phyloP scores from a whole-genome alignment of 2,888 invertebrate genomes.

The Parnassius mnemosyne region DNA sequence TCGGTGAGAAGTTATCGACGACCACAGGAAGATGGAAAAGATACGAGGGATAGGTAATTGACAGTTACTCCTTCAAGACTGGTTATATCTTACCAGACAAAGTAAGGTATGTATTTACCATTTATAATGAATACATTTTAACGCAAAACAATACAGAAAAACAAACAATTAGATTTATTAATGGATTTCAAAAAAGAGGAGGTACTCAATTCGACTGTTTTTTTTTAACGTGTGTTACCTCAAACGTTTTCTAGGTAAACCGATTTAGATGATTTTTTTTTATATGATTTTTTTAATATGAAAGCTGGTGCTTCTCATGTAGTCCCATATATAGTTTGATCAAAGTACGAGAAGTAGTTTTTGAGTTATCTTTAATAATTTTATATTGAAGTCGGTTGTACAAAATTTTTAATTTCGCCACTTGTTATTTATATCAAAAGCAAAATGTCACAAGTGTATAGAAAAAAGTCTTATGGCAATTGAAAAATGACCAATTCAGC shows the following conservation, averaged over 20 bases:
- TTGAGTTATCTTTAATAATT: too few species aligned
- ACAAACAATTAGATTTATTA: background rate
- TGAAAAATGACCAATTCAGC: slow-evolving; percentile 28
- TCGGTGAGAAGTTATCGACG: slow-evolving; percentile 7
- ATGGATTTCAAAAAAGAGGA: slow-evolving; percentile 7
- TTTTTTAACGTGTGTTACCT: too few species aligned
- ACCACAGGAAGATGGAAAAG: slow-evolving; percentile 9
- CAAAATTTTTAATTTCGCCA: too few species aligned
- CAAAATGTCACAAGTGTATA: slow-evolving; percentile 7
- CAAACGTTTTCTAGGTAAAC: too few species aligned
- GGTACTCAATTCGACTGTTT: too few species aligned
- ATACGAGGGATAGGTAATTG: slow-evolving; percentile 14
- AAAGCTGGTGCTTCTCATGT: too few species aligned
- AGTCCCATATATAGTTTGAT: too few species aligned
- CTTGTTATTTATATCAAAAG: slow-evolving; percentile 24
- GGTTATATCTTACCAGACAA: background rate
- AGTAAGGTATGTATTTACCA: background rate
- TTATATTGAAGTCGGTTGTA: too few species aligned
- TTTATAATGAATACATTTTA: background rate
- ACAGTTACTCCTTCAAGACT: slow-evolving; percentile 1
- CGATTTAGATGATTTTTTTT: too few species aligned
- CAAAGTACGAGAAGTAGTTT: too few species aligned
- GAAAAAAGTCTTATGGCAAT: slow-evolving; percentile 5
- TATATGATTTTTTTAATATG: too few species aligned
- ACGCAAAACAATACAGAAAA: too few species aligned